Evolutionary conservation across 1,140 invertebrate species (phyloP).

Genomic region (Drosophila nasuta): DNA sequence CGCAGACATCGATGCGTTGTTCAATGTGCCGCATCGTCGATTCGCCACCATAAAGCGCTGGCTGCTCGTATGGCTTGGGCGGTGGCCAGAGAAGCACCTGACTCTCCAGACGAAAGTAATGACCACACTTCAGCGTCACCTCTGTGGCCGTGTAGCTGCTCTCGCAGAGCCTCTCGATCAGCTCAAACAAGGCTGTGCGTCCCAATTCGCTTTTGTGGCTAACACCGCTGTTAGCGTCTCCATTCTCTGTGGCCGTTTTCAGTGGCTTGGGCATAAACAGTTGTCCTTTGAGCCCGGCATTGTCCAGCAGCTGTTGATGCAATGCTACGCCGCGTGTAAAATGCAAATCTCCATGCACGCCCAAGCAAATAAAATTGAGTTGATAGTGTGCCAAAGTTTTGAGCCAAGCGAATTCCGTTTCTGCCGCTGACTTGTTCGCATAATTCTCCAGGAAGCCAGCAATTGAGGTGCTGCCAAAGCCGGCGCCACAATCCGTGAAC

Average conservation of each 20-base stretch:
- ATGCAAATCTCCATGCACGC: slow-evolving; percentile 85
- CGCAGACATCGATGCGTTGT: slow-evolving; percentile 91
- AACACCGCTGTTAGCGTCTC: slow-evolving; percentile 14
- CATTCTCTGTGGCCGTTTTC: slow-evolving; percentile 47
- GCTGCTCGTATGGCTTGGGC: slow-evolving; percentile 85
- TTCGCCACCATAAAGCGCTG: slow-evolving; percentile 29
- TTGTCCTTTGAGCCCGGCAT: slow-evolving; percentile 67
- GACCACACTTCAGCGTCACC: slow-evolving; percentile 91
- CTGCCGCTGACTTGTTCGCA: slow-evolving; percentile 48
- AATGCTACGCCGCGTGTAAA: slow-evolving; percentile 80
- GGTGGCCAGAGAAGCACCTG: slow-evolving; percentile 91
- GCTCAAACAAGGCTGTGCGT: slow-evolving; percentile 86
- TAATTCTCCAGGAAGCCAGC: slow-evolving; percentile 56
- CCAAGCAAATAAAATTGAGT: slow-evolving; percentile 90
- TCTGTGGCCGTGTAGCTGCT: slow-evolving; percentile 92
- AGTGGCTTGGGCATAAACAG: slow-evolving; percentile 69
- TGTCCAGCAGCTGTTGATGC: slow-evolving; percentile 76
- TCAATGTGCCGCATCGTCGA: slow-evolving; percentile 51
- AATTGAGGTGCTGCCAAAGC: slow-evolving; percentile 77
- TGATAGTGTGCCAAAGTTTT: slow-evolving; percentile 92
- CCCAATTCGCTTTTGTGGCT: slow-evolving; percentile 85
- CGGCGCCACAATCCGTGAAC: slow-evolving; percentile 80
- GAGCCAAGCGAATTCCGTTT: slow-evolving; percentile 86
- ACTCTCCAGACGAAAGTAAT: slow-evolving; percentile 88
- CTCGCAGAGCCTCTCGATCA: slow-evolving; percentile 91